phyloP scores from a whole-genome alignment of 2,797 vertebrate genomes.

The Monodelphis domestica region DNA sequence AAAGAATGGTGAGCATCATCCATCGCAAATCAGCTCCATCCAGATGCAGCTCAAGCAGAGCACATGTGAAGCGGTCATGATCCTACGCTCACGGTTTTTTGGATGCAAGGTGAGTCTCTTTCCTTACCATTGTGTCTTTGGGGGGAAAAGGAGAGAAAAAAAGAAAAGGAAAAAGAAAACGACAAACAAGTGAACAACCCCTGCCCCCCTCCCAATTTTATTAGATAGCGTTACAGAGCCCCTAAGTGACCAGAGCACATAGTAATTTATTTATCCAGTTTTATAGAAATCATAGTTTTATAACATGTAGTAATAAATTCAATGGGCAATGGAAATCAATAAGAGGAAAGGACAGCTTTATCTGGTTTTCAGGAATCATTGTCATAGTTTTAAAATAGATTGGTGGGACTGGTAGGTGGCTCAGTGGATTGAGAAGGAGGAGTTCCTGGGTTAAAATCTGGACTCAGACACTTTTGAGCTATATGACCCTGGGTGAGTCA shows the following conservation, averaged over 20 bases:
- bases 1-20: constrained; percentile 98
- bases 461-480: too few species aligned
- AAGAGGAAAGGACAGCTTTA: neutral
- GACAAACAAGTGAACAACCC: neutral
- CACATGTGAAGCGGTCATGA: constrained; percentile 97
- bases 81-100: constrained; percentile 97
- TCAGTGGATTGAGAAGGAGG: too few species aligned
- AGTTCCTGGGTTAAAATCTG: too few species aligned
- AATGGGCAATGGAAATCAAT: neutral
- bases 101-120: constrained; percentile 91
- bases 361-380: neutral
- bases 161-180: too few species aligned
- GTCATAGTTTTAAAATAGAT: too few species aligned
- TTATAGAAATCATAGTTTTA: neutral
- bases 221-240: too few species aligned
- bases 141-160: neutral
- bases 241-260: neutral
- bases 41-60: constrained; percentile 99
- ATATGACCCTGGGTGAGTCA: too few species aligned
- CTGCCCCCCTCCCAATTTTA: neutral
- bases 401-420: too few species aligned
- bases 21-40: constrained; percentile 99
- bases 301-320: neutral
- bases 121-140: neutral
- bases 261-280: neutral